A percentile compares a stretch with the other conserved stretches of the same genome.
Evolutionary conservation across 2,888 invertebrate species (phyloP).

Genomic region (Stenchaetothrips biformis): DNA sequence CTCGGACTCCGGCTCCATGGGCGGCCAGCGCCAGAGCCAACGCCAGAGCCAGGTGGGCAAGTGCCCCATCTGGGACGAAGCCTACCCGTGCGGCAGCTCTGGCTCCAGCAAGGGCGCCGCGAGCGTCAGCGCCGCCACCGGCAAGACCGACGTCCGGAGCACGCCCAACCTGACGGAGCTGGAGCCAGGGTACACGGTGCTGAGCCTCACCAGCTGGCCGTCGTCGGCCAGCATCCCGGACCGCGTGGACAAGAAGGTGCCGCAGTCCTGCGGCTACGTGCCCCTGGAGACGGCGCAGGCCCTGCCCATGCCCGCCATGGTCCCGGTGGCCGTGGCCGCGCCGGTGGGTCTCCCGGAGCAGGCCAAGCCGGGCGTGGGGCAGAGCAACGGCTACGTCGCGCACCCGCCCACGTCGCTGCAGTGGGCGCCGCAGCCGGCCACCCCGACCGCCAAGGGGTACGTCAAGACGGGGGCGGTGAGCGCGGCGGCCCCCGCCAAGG

Average conservation of each 20-base stretch:
- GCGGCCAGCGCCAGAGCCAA: not conserved
- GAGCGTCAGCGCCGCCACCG: not conserved
- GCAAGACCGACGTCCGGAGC: not conserved
- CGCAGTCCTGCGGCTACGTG: not conserved
- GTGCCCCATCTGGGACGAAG: not conserved
- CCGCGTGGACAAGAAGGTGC: not conserved
- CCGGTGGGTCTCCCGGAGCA: constrained; percentile 28
- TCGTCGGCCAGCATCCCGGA: not conserved
- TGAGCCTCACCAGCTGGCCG: constrained; percentile 2
- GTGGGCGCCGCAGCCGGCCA: not conserved
- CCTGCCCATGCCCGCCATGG: not conserved
- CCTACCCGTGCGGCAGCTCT: not conserved
- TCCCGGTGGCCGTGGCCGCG: constrained; percentile 22
- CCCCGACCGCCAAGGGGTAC: not conserved
- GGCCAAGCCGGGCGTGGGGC: not conserved
- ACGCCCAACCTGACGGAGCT: constrained; percentile 4
- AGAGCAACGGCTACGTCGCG: constrained; percentile 30
- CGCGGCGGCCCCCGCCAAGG: not conserved
- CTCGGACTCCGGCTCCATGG: not conserved
- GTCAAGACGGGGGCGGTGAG: not conserved
- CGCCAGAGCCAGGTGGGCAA: not conserved
- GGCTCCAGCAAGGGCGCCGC: not conserved
- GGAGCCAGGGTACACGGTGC: not conserved
- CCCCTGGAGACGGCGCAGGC: not conserved
- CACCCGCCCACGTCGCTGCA: constrained; percentile 25